phyloP scores from a whole-genome alignment of 2,113 vertebrate genomes.

The Pachycephala philippinensis region DNA sequence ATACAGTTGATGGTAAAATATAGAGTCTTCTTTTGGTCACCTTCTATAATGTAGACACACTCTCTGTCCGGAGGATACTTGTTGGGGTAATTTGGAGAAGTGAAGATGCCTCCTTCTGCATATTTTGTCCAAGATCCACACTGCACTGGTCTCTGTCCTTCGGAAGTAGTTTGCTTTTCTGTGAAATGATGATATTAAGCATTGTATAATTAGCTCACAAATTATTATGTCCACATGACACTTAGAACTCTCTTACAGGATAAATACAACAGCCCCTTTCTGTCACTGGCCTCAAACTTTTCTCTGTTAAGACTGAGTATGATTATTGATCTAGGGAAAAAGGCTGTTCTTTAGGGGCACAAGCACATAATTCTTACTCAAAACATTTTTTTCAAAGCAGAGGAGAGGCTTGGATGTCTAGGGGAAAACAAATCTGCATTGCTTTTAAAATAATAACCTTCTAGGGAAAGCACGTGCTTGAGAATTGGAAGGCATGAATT shows the following conservation, averaged over 20 bases:
- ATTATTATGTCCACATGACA: neutral
- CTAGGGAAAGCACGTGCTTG: accelerated
- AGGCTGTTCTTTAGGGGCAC: neutral
- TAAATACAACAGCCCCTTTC: neutral
- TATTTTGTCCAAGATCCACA: slow-evolving; percentile 98
- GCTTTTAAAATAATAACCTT: neutral
- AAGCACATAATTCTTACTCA: neutral
- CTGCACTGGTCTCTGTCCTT: slow-evolving; percentile 91
- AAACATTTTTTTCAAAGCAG: neutral
- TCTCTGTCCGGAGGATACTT: slow-evolving; percentile 97
- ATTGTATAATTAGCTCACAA: neutral
- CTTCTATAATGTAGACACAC: slow-evolving; percentile 99
- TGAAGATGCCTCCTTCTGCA: slow-evolving; percentile 93
- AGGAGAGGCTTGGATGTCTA: neutral
- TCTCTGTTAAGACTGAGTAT: neutral
- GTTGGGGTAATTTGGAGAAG: slow-evolving; percentile 97
- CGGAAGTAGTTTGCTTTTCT: slow-evolving; percentile 90
- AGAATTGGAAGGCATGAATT: neutral
- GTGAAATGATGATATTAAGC: slow-evolving; percentile 19
- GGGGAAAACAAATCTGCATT: neutral
- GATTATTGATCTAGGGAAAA: neutral
- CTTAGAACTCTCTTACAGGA: neutral
- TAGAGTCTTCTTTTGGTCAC: slow-evolving; percentile 60
- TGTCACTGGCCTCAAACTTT: neutral
- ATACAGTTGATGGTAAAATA: neutral